These are phyloP conservation scores for Hyles lineata DNA, from an alignment of 2,888 invertebrate species.

Conservation along the genomic window DNA sequence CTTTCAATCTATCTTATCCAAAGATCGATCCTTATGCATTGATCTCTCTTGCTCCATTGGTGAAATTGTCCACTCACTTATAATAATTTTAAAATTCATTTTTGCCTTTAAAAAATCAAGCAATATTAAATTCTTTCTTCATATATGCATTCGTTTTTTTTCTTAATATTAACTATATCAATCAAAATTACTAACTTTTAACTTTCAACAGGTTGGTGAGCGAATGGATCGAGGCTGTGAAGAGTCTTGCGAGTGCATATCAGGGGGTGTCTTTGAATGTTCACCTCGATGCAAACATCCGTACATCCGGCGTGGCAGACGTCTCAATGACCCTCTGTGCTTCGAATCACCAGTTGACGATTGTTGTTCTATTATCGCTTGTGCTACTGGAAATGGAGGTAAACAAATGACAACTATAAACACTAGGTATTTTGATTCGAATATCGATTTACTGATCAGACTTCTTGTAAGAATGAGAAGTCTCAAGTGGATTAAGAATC, in stretches of 20 bases:
- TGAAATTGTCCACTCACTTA: too few species aligned
- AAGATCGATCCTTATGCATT: too few species aligned
- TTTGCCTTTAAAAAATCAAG: too few species aligned
- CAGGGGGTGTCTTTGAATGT: slow-evolving; percentile 89
- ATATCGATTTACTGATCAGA: too few species aligned
- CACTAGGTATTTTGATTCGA: not conserved
- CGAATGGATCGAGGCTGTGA: slow-evolving; percentile 90
- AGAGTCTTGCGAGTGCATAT: slow-evolving; percentile 89
- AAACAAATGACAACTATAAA: slow-evolving; percentile 13
- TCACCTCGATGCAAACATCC: slow-evolving; percentile 89
- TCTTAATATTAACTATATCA: too few species aligned
- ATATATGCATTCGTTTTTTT: not conserved
- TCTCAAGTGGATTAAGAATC: too few species aligned
- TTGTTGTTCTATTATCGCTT: slow-evolving; percentile 89
- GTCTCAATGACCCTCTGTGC: slow-evolving; percentile 88
- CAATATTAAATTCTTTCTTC: not conserved
- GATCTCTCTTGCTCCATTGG: too few species aligned
- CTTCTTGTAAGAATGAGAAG: too few species aligned
- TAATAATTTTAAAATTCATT: too few species aligned
- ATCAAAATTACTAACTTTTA: not conserved
- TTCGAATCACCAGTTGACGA: slow-evolving; percentile 88
- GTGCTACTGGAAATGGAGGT: slow-evolving; percentile 85
- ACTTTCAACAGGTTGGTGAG: slow-evolving; percentile 85
- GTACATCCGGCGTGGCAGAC: slow-evolving; percentile 88
- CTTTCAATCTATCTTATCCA: too few species aligned